Percentiles rank a stretch among this genome's conserved stretches.
Evolutionary conservation across 2,888 invertebrate species (phyloP).

Genomic region (Lasius platythorax): DNA sequence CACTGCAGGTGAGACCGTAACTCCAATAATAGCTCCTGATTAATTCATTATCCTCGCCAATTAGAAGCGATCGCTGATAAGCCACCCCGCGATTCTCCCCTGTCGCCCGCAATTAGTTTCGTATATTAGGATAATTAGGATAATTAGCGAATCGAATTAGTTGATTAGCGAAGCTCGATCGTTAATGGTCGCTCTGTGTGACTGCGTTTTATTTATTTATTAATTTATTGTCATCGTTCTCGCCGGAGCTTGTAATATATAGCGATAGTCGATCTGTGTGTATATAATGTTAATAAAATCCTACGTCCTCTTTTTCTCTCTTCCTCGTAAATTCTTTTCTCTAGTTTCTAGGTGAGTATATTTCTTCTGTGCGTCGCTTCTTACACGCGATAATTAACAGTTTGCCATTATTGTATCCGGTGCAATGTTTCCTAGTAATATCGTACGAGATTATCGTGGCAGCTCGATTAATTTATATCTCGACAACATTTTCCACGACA

Average conservation of each 20-base stretch:
- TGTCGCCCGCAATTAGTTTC: not conserved
- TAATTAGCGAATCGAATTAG: conserved; percentile 28
- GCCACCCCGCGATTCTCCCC: not conserved
- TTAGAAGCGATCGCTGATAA: conserved; percentile 32
- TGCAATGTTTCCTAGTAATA: not conserved
- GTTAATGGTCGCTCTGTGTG: conserved; percentile 10
- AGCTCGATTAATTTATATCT: not conserved
- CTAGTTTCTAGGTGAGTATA: conserved; percentile 38
- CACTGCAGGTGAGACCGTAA: conserved; percentile 83
- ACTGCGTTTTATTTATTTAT: conserved; percentile 50
- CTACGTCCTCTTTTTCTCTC: conserved; percentile 41
- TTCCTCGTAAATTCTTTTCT: conserved; percentile 56
- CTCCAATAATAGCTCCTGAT: conserved; percentile 59
- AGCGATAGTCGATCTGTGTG: conserved; percentile 54
- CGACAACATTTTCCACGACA: not conserved
- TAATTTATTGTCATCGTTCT: conserved; percentile 39
- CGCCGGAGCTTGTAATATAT: conserved; percentile 50
- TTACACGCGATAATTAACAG: not conserved
- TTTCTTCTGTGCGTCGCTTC: conserved; percentile 3
- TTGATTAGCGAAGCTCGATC: conserved; percentile 1
- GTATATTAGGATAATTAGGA: conserved; percentile 23
- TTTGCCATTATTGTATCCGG: not conserved
- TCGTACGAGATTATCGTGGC: not conserved
- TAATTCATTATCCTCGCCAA: conserved; percentile 21
- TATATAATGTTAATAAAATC: conserved; percentile 75